Evolutionary conservation across 2,797 vertebrate species (phyloP), one percentile per base, ranked within the genome.

Genomic region (Coracias cyanogaster): DNA sequence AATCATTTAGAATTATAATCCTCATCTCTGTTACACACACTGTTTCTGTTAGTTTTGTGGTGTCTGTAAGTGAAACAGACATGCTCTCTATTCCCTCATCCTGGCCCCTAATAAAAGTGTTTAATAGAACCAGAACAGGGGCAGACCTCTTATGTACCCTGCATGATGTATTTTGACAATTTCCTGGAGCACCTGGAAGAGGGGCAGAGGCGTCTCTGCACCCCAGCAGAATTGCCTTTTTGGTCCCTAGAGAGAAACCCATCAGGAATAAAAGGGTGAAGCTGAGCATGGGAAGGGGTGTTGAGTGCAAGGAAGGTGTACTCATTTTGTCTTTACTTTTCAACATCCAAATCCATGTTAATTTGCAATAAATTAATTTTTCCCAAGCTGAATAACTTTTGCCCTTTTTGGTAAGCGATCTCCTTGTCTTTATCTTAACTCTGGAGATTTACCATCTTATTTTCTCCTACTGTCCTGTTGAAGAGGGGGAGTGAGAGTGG

Each of bases 181-280:
- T 89, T 84, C 35, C 35, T 58, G 15, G 67, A 28, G 17, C 2
- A 51, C 26, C 58, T 28, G n/a, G 21, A 13, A 25, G 21, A 22
- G 45, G n/a, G 1, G 37, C 37, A 37, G 37, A 37, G 37, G 37
- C 37, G 10, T 52, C 35, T 25, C 0, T 18, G 46, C 2, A 2
- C 9, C 12, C 31, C 1, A 0, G 10, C 37, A 41, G 25, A 17
- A 31, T 2, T 10, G 10, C 1, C 15, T 17, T 39, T 20, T 33
- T 0, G 3, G 14, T 13, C 49, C 22, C 1, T 1, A 19, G 1
- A 26, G 19, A 29, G 7, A 29, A 1, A 4, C 8, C 0, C 1
- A 5, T 46, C 16, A 41, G 15, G n/a, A 51, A 22, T 16, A 37
- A 69, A 55, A 19, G 20, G 16, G 3, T 51, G 21, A 73, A 48